Conservation (phyloP, 2,888 invertebrate species). For the Plusia festucae region DNA sequence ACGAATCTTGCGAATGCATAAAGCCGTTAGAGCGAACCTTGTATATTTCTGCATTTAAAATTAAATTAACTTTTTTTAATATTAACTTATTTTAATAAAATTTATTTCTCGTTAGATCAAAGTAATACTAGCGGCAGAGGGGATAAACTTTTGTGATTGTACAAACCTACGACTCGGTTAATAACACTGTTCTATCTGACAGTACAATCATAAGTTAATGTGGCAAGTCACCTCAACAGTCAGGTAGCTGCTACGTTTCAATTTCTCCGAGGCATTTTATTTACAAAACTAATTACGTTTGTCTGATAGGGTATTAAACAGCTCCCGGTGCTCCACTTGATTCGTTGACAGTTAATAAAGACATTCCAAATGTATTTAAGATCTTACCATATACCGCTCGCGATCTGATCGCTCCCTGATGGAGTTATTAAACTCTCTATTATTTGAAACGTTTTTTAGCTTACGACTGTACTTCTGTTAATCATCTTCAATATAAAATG, state of each 20-base stretch:
- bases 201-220: conserved; percentile 75
- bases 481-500: conserved; percentile 65
- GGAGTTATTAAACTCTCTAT: conserved; percentile 71
- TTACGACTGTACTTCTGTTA: conserved; percentile 67
- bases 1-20: conserved; percentile 28
- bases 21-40: conserved; percentile 17
- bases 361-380: conserved; percentile 84
- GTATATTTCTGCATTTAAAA: conserved; percentile 17
- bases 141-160: conserved; percentile 55
- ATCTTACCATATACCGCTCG: conserved; percentile 78
- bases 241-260: conserved; percentile 88
- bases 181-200: conserved; percentile 66
- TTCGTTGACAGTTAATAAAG: conserved; percentile 88
- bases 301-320: conserved; percentile 87
- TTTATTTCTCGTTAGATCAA: conserved; percentile 16
- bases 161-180: conserved; percentile 51
- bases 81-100: conserved; percentile 7
- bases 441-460: conserved; percentile 60
- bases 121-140: conserved; percentile 31
- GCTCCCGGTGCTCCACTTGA: conserved; percentile 82
- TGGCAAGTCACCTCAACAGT: conserved; percentile 84
- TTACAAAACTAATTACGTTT: conserved; percentile 89
- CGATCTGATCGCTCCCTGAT: conserved; percentile 75
- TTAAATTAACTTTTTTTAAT: no score
- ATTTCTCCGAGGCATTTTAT: conserved; percentile 88